A percentile compares a stretch with the other conserved stretches of the same genome.
These are phyloP conservation scores for Diceros bicornis DNA, from an alignment of 2,797 vertebrate genomes.

Conservation along the genomic window DNA sequence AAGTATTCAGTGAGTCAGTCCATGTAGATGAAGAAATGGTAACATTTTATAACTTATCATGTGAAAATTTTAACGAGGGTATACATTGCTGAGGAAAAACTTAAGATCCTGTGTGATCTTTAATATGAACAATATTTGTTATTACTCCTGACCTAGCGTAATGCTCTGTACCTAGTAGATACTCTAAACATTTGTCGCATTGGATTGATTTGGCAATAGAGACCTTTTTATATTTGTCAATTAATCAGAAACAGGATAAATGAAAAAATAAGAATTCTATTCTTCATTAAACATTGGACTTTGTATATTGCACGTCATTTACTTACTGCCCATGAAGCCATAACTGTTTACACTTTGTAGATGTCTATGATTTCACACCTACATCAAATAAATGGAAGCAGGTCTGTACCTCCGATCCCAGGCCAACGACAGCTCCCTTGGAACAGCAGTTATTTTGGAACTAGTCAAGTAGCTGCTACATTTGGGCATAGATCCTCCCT, in stretches of 20 bases:
- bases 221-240: neutral
- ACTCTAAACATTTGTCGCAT: neutral
- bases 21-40: neutral
- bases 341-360: neutral
- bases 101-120: neutral
- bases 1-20: neutral
- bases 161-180: neutral
- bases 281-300: neutral
- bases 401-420: neutral
- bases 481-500: neutral
- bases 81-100: neutral
- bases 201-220: neutral
- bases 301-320: neutral
- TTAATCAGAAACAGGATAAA: constrained; percentile 29
- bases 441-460: neutral
- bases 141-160: neutral
- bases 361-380: neutral
- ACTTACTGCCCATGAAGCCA: neutral
- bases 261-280: neutral
- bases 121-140: neutral
- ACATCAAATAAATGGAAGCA: neutral
- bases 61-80: neutral
- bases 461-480: constrained; percentile 8
- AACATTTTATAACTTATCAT: constrained; percentile 11
- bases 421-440: neutral